Evolutionary conservation across 2,888 invertebrate genomes (phyloP).

Genomic region (Anagyrus pseudococci): DNA sequence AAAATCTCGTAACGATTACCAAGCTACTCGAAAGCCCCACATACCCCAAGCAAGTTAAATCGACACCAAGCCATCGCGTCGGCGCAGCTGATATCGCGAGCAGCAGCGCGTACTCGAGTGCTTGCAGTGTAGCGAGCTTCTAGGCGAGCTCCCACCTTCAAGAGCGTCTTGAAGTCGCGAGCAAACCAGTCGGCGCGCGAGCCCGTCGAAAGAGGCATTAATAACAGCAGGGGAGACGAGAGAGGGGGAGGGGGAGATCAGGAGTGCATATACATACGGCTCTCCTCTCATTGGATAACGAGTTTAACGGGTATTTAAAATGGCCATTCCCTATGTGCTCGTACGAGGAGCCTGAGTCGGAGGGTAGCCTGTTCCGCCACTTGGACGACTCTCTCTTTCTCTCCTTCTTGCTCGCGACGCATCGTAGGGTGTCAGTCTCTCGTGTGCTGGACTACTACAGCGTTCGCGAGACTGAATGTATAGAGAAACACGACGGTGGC

Average conservation of each 20-base stretch:
- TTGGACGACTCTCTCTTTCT: no score
- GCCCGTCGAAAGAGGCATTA: no score
- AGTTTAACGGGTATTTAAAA: conserved; percentile 55
- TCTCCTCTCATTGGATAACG: conserved; percentile 42
- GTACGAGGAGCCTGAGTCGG: conserved; percentile 38
- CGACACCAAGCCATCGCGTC: conserved; percentile 39
- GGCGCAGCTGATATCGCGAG: conserved; percentile 1
- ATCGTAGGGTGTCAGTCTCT: conserved; percentile 47
- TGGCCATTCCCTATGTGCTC: conserved; percentile 35
- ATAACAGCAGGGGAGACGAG: conserved; percentile 25
- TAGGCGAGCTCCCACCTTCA: not conserved
- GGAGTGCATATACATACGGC: no score
- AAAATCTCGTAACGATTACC: no score
- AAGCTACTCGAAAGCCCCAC: no score
- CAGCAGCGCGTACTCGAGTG: not conserved
- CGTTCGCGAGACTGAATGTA: not conserved
- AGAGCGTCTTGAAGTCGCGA: conserved; percentile 7
- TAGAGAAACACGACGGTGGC: no score
- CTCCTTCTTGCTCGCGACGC: not conserved
- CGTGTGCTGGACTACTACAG: conserved; percentile 26
- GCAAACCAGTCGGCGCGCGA: conserved; percentile 43
- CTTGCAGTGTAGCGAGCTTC: not conserved
- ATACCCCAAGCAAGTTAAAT: conserved; percentile 44
- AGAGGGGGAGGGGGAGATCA: conserved; percentile 10
- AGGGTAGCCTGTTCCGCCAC: no score